Percentiles rank a stretch among this genome's conserved stretches.
These are phyloP conservation scores for Python bivittatus DNA, from an alignment of 2,113 vertebrate species.

Conservation along the genomic window DNA sequence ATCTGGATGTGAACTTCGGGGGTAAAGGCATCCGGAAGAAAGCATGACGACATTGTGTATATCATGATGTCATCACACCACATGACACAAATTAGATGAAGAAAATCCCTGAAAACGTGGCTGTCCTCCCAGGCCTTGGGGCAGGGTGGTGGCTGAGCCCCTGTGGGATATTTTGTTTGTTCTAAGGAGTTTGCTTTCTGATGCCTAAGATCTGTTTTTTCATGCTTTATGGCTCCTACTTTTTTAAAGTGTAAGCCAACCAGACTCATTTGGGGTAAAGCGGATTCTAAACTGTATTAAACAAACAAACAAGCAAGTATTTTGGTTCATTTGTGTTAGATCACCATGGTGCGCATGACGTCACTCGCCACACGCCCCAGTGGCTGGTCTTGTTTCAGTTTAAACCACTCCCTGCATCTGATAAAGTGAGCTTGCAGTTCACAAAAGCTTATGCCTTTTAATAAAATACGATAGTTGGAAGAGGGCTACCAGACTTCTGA, in stretches of 20 bases:
- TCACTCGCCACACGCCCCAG: background rate
- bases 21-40: background rate
- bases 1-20: background rate
- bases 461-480: background rate
- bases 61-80: background rate
- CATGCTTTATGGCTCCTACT: background rate
- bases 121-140: background rate
- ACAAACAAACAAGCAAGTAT: background rate
- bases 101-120: background rate
- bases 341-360: background rate
- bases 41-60: background rate
- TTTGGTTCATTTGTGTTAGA: background rate
- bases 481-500: background rate
- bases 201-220: background rate
- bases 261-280: background rate
- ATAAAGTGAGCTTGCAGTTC: background rate
- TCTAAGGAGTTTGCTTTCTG: background rate
- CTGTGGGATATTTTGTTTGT: background rate
- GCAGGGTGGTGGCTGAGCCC: background rate
- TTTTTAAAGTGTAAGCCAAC: background rate
- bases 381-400: background rate
- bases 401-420: background rate
- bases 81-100: background rate
- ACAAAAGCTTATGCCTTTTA: background rate
- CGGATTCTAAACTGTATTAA: background rate